phyloP scores from a whole-genome alignment of 2,113 vertebrate species.

The Origma solitaria region DNA sequence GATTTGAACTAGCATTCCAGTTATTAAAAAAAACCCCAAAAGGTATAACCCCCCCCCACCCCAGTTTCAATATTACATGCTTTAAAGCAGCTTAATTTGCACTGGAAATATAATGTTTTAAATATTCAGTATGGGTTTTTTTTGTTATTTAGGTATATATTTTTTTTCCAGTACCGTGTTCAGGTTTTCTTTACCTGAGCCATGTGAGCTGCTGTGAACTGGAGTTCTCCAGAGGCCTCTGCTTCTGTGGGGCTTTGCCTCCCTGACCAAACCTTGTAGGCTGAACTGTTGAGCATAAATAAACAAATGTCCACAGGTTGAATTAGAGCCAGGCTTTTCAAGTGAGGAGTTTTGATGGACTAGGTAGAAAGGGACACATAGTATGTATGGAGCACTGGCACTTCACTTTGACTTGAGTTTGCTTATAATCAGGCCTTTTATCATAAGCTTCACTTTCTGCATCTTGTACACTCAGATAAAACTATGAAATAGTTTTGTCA shows the following conservation, averaged over 20 bases:
- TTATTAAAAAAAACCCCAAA: rapidly evolving
- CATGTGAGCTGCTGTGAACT: not conserved
- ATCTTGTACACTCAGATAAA: not conserved
- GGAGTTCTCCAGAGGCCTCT: not conserved
- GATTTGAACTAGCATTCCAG: not conserved
- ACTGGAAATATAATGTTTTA: not conserved
- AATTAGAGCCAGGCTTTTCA: not conserved
- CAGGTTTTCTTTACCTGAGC: not conserved
- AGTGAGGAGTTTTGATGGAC: not conserved
- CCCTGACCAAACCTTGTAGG: not conserved
- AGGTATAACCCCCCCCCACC: not conserved
- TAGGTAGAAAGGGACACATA: not conserved
- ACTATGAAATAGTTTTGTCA: not conserved
- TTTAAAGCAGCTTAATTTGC: not conserved
- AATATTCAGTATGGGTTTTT: not conserved
- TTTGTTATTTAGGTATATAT: not conserved
- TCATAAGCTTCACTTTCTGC: not conserved
- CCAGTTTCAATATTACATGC: not conserved
- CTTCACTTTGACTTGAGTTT: not conserved
- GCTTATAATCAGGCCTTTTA: not conserved
- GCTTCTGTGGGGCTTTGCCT: not conserved
- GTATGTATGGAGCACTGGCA: not conserved
- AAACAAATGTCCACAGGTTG: not conserved
- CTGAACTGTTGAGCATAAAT: not conserved
- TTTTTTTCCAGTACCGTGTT: not conserved